Evolutionary conservation across 2,888 invertebrate species (phyloP), one percentile per base, ranked within the genome.

Genomic region (Heteromurus nitidus): DNA sequence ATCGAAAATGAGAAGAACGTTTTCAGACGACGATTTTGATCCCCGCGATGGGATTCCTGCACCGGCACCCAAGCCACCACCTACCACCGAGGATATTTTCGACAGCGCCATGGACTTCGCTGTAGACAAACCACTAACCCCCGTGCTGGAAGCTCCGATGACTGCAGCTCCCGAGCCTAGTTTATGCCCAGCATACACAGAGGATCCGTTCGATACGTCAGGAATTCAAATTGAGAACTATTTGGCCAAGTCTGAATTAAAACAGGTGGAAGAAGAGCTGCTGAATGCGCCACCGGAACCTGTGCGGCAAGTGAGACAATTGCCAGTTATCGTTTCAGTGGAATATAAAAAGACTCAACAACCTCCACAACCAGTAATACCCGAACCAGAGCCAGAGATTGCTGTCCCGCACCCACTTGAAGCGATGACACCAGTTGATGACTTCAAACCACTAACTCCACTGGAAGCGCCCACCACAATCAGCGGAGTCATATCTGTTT

Each of bases 131-230:
- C 75, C 80, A 22, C 31, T 85, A 24, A 80, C 77, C 16, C 84
- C 86, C 44, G 87, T 88, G 64, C 88, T 88, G 1, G 88, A 89
- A 36, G 44, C 50, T 60, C 60, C 73, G 1, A 16, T 69, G 16
- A 30, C 50, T 88, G 89, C 2, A 91, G 93, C 86, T 89, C 90
- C 28, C 90, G 93, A 84, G 26, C 65, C 72, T 24, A 70, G 55
- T 20, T 26, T 67, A 24, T 70, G 72, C 22, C 42, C 69, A 24
- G 44, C 16, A 13, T 79, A 82, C 9, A 50, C 80, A 3, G 81
- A 80, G 9, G 96, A 96, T 90, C 93, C 93, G 1, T 92, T 92
- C 86, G 94, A 95, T 87, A 93, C 92, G 5, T 92, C 93, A 16
- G 64, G 74, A 7, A 73, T 82, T 26, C 75, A 79, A 36, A 73